Percentiles rank a stretch among this genome's conserved stretches.
Conservation (phyloP, 2,888 invertebrate genomes). For the Acleris holmiana region DNA sequence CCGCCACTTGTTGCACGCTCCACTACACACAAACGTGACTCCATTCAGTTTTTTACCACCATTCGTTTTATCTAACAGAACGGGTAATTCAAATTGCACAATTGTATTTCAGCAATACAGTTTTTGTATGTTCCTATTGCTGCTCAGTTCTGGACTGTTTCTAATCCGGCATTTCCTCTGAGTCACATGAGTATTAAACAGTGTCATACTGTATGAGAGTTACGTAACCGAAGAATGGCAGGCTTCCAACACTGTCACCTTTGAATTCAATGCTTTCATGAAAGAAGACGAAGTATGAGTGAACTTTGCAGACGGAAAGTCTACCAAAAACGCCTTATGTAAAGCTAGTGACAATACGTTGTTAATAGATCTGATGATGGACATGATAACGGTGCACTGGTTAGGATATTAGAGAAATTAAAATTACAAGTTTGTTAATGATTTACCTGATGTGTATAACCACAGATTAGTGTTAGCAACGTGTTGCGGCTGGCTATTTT, state of each 20-base stretch:
- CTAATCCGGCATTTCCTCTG: conserved; percentile 60
- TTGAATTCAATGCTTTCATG: conserved; percentile 60
- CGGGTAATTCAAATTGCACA: conserved; percentile 69
- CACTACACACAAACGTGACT: conserved; percentile 72
- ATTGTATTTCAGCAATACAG: conserved; percentile 56
- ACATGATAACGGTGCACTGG: conserved; percentile 49
- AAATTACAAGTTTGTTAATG: conserved; percentile 50
- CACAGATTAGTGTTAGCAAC: conserved; percentile 47
- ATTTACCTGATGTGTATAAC: conserved; percentile 51
- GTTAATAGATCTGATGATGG: conserved; percentile 28
- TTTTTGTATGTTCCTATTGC: conserved; percentile 54
- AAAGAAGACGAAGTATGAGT: conserved; percentile 57
- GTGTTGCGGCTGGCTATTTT: conserved; percentile 49
- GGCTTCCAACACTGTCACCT: conserved; percentile 59
- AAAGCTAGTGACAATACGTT: conserved; percentile 39
- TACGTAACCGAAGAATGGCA: conserved; percentile 66
- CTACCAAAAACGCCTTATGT: conserved; percentile 47
- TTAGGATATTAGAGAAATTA: conserved; percentile 58
- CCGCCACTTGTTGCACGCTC: conserved; percentile 74
- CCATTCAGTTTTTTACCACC: conserved; percentile 66
- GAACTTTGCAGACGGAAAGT: conserved; percentile 47
- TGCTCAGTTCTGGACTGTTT: conserved; percentile 43
- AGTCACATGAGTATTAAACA: conserved; percentile 47
- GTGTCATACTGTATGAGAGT: conserved; percentile 46
- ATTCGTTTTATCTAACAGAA: conserved; percentile 64